These are phyloP conservation scores for Cygnus olor DNA, from an alignment of 2,797 vertebrate species.

Conservation along the genomic window DNA sequence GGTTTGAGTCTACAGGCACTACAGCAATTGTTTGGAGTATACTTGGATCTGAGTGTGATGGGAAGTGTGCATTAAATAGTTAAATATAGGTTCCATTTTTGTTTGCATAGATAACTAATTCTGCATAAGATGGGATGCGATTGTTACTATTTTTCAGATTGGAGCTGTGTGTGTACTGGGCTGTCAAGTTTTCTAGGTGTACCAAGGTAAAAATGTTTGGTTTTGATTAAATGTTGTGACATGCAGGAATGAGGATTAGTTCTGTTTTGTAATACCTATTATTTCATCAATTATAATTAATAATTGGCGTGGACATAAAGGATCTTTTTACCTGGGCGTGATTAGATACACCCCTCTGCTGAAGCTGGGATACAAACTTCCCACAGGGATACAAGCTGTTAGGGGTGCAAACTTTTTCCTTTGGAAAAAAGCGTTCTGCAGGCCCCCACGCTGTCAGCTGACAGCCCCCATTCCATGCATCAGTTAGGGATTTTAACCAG, in stretches of 20 bases:
- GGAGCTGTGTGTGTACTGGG: not conserved
- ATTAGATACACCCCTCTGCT: not conserved
- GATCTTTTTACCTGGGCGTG: not conserved
- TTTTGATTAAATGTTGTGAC: not conserved
- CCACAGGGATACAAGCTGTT: not conserved
- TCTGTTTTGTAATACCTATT: not conserved
- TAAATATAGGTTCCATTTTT: not conserved
- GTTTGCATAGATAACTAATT: constrained; percentile 3
- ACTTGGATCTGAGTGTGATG: not conserved
- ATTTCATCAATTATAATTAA: not conserved
- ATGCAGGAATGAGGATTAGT: not conserved
- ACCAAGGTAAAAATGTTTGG: not conserved
- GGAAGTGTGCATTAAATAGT: not conserved
- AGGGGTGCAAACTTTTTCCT: not conserved
- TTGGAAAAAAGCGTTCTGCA: not conserved
- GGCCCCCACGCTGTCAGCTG: not conserved
- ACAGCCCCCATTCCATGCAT: not conserved
- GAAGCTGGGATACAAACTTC: not conserved
- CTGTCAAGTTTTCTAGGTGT: not conserved
- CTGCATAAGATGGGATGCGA: not conserved
- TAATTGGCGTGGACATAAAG: not conserved
- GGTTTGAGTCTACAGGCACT: constrained; percentile 19
- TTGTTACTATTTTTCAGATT: not conserved
- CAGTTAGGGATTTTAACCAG: accelerated
- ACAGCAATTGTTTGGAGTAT: not conserved